Base-by-base conservation (phyloP, 2,888 invertebrate genomes). In the Clepsis dumicolana region DNA sequence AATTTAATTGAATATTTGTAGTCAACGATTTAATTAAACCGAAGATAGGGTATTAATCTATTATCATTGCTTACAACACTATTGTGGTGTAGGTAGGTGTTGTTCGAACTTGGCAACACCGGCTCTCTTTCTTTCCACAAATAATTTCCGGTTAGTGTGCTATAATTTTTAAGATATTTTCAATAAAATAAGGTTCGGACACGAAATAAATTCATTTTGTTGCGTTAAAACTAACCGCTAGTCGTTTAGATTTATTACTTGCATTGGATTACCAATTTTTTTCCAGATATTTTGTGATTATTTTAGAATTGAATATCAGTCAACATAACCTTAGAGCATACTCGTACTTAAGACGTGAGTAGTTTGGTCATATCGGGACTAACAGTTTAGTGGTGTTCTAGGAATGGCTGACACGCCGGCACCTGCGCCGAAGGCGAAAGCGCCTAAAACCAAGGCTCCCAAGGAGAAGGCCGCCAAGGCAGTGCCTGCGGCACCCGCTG, bases 341-440 rank as follows among this genome's bases (percentile, higher is more conserved):
- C 16, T 21, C 21, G 4, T 21, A 21, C 16, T 21, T 38, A 54
- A 57, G 71, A 75, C 75, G 65, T 70, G 77, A 77, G 72, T 74
- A 75, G 53, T 50, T 32, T 48, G 48, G 41, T 64, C 72, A 75
- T 71, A 70, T 56, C 64, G 64, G 70, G 77, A 65, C 68, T 73
- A 76, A 77, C 74, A 67, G 29, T 71, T 21, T 59, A 70, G 72
- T 83, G 82, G 73, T 84, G 78, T 87, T 93, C 82, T 89, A 93
- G 93, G 86, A 85, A 96, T 96, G 96, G 95, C 96, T 84, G 96
- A 96, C 89, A 88, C 93, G 77, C 90, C 94, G 73, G 90, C 94
- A 71, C 94, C 94, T 80, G 93, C 92, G 80, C 93, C 93, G 60
- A 94, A 94, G 90, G 93, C 92, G 71, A 90, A 93, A 81, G 84